Evolutionary conservation across 2,113 vertebrate species (phyloP).

Genomic region (Danionella cerebrum): DNA sequence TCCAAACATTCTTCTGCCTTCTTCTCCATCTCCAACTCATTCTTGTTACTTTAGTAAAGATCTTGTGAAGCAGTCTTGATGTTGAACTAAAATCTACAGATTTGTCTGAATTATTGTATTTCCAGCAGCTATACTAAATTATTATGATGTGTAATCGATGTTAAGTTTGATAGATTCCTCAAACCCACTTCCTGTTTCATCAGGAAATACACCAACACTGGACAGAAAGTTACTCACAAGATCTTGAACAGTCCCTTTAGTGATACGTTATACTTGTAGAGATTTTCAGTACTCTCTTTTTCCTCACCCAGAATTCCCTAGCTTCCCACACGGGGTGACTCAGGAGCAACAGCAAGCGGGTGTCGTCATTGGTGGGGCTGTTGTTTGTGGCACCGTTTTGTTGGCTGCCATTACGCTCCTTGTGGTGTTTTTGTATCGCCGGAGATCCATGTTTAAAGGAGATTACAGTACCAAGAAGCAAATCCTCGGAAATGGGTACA

Average conservation of each 20-base stretch:
- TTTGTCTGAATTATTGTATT: no score
- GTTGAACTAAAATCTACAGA: no score
- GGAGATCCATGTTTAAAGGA: conserved; percentile 81
- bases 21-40: not conserved
- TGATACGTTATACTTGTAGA: conserved; percentile 18
- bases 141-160: not conserved
- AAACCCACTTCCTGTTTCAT: not conserved
- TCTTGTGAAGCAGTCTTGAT: not conserved
- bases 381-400: conserved; percentile 71
- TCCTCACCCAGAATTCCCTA: conserved; percentile 81
- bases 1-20: no score
- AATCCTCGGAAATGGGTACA: conserved; percentile 79
- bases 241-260: not conserved
- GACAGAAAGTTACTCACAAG: not conserved
- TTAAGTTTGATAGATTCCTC: not conserved
- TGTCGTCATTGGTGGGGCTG: conserved; percentile 74
- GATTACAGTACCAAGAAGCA: conserved; percentile 89
- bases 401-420: conserved; percentile 68
- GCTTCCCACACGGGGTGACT: conserved; percentile 64
- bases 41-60: conserved; percentile 1
- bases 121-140: no score
- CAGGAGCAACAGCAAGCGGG: conserved; percentile 53
- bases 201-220: not conserved
- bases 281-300: conserved; percentile 66
- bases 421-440: conserved; percentile 70